Conservation (phyloP, 2,113 vertebrate genomes). For the Triplophysa dalaica region DNA sequence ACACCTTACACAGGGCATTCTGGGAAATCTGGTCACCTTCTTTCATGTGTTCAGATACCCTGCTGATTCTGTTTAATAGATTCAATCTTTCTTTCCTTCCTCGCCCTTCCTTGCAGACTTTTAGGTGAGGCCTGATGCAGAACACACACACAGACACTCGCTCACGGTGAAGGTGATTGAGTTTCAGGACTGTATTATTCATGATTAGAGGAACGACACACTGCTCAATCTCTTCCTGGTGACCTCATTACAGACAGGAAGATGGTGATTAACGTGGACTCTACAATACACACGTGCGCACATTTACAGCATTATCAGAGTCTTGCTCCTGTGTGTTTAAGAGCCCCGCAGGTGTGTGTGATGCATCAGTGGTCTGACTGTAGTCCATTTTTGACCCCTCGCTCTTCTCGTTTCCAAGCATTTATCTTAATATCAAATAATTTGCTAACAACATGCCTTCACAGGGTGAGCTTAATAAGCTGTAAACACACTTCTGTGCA, state of each 20-base stretch:
- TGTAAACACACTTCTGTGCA: slow-evolving; percentile 1
- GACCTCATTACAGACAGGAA: slow-evolving; percentile 35
- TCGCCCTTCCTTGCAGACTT: background rate
- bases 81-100: slow-evolving; percentile 12
- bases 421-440: slow-evolving; percentile 45
- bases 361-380: background rate
- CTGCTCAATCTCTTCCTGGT: slow-evolving; percentile 17
- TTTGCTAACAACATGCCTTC: slow-evolving; percentile 36
- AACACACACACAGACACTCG: slow-evolving; percentile 7
- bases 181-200: slow-evolving; percentile 36
- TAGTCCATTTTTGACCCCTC: slow-evolving; percentile 44
- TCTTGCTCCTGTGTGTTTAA: background rate
- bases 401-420: slow-evolving; percentile 27
- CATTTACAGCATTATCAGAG: background rate
- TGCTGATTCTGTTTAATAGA: slow-evolving; percentile 45
- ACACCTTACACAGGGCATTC: background rate
- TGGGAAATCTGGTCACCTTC: background rate
- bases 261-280: slow-evolving; percentile 22
- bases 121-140: background rate
- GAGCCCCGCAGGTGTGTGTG: slow-evolving; percentile 10
- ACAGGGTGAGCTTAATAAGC: slow-evolving; percentile 38
- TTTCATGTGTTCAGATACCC: slow-evolving; percentile 41
- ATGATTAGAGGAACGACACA: slow-evolving; percentile 35
- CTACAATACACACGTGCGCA: background rate
- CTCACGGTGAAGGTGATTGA: slow-evolving; percentile 4